These are phyloP conservation scores for Aphidoletes aphidimyza DNA, from an alignment of 2,888 invertebrate genomes.

Conservation along the genomic window DNA sequence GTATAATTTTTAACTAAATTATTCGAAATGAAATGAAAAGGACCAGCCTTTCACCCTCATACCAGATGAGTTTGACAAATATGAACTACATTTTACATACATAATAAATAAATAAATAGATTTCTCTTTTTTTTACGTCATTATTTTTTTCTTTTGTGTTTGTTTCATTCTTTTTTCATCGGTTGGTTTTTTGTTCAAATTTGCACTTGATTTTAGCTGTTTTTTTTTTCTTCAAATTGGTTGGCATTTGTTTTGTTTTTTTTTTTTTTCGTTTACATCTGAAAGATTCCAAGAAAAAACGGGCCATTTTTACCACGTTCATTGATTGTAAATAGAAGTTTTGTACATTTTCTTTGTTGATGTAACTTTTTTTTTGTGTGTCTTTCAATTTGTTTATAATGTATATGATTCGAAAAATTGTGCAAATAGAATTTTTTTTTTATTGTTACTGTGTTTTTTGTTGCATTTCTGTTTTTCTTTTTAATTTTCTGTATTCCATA, in stretches of 20 bases:
- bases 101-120: constrained; percentile 42
- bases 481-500: not conserved
- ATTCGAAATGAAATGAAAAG: constrained; percentile 39
- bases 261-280: not conserved
- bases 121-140: not conserved
- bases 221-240: not conserved
- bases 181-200: constrained; percentile 32
- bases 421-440: constrained; percentile 42
- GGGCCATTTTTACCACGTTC: not conserved
- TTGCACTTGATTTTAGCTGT: not conserved
- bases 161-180: no score
- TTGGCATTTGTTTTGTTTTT: not conserved
- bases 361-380: not conserved
- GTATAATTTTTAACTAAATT: constrained; percentile 8
- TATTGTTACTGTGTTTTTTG: constrained; percentile 36
- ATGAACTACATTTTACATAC: not conserved
- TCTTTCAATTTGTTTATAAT: constrained; percentile 14
- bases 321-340: constrained; percentile 27
- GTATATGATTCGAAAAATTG: constrained; percentile 45
- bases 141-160: not conserved
- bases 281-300: not conserved
- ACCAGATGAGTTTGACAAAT: constrained; percentile 55
- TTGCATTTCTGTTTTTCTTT: not conserved
- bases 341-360: not conserved
- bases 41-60: constrained; percentile 56